Percentiles rank a stretch among this genome's conserved stretches.
These are phyloP conservation scores for Drosophila ironensis DNA, from an alignment of 1,140 invertebrate species.

Conservation along the genomic window DNA sequence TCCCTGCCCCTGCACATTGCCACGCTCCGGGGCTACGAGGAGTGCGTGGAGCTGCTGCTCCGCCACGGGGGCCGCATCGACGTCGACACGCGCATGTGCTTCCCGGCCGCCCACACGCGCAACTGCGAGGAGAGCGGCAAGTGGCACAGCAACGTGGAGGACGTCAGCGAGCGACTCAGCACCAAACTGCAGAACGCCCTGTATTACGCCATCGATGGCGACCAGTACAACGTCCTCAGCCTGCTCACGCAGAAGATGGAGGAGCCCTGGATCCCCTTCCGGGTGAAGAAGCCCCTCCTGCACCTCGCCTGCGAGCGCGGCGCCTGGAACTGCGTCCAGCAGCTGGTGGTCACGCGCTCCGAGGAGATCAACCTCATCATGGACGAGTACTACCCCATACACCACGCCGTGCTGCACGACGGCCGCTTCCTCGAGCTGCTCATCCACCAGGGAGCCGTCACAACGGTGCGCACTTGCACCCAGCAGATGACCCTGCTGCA, in stretches of 20 bases:
- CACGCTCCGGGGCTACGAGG: constrained; percentile 86
- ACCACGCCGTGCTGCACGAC: constrained; percentile 87
- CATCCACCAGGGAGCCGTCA: constrained; percentile 86
- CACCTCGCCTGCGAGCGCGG: constrained; percentile 87
- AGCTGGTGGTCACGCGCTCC: constrained; percentile 85
- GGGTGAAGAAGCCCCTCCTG: constrained; percentile 85
- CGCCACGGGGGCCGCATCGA: constrained; percentile 84
- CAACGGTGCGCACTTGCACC: constrained; percentile 87
- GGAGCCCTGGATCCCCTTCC: constrained; percentile 86
- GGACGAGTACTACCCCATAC: constrained; percentile 90
- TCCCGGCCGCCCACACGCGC: constrained; percentile 87
- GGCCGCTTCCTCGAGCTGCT: constrained; percentile 86
- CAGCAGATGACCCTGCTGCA: constrained; percentile 89
- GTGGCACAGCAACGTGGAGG: constrained; percentile 77
- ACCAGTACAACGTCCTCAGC: constrained; percentile 86
- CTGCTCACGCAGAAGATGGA: constrained; percentile 87
- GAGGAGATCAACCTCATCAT: constrained; percentile 89
- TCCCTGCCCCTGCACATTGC: constrained; percentile 89
- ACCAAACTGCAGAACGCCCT: constrained; percentile 88
- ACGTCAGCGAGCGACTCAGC: constrained; percentile 78
- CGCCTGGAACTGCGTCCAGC: constrained; percentile 88
- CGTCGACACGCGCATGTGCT: constrained; percentile 85
- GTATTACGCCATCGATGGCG: constrained; percentile 88
- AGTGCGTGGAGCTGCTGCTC: constrained; percentile 84
- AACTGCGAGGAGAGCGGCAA: constrained; percentile 87